Evolutionary conservation across 2,888 invertebrate genomes (phyloP).

Genomic region (Ichneumon xanthorius): DNA sequence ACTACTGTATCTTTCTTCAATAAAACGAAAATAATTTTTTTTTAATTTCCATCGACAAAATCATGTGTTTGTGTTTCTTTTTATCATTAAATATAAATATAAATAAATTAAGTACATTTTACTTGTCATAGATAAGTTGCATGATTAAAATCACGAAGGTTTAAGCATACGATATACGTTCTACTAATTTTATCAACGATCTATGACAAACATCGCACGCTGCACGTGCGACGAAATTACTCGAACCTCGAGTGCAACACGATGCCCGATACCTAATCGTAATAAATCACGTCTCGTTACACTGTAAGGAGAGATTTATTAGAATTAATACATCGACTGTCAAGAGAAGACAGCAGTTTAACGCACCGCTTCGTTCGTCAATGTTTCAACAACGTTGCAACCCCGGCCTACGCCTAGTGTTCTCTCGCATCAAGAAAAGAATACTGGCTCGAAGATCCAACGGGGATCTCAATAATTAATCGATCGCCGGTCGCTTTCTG

Average conservation of each 20-base stretch:
- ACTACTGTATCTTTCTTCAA: slow-evolving; percentile 81
- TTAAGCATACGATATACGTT: neutral
- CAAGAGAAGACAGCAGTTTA: neutral
- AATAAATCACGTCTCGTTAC: slow-evolving; percentile 49
- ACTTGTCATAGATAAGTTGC: no score
- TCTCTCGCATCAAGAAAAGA: neutral
- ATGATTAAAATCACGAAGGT: no score
- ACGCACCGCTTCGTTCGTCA: neutral
- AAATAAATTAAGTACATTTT: no score
- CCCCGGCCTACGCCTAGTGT: slow-evolving; percentile 2
- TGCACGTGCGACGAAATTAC: neutral
- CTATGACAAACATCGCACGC: neutral
- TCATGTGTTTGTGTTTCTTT: neutral
- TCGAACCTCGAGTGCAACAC: neutral
- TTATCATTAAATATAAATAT: no score
- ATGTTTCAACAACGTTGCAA: neutral
- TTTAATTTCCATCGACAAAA: slow-evolving; percentile 75
- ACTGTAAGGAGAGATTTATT: slow-evolving; percentile 30
- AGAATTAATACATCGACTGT: slow-evolving; percentile 35
- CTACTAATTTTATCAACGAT: neutral
- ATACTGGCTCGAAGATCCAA: slow-evolving; percentile 1
- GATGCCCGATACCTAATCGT: slow-evolving; percentile 17
- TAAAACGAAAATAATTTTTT: slow-evolving; percentile 82
- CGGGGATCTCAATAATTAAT: slow-evolving; percentile 19
- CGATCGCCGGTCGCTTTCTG: slow-evolving; percentile 22